phyloP scores from a whole-genome alignment of 1,140 invertebrate species.

The Euglossa dilemma region DNA sequence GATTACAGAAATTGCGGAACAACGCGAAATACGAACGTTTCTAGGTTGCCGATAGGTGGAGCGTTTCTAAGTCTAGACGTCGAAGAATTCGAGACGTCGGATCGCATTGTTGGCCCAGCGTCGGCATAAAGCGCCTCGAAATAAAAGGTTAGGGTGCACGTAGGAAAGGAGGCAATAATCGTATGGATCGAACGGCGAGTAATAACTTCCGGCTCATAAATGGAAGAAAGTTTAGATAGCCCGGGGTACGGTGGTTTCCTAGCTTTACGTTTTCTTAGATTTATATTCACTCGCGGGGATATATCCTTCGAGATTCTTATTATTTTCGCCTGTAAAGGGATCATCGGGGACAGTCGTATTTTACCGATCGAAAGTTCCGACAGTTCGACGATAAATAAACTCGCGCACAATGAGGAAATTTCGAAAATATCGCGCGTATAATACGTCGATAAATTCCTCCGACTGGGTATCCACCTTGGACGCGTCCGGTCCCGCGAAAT shows the following conservation, averaged over 20 bases:
- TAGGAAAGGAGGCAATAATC: background rate
- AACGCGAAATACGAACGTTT: slow-evolving; percentile 1
- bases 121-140: background rate
- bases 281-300: too few species aligned
- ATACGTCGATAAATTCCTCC: background rate
- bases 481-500: too few species aligned
- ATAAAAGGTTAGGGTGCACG: too few species aligned
- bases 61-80: background rate
- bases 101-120: background rate
- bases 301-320: too few species aligned
- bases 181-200: background rate
- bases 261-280: too few species aligned
- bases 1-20: slow-evolving; percentile 7
- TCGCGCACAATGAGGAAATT: too few species aligned
- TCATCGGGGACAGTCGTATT: too few species aligned
- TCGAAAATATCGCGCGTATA: too few species aligned
- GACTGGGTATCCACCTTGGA: background rate
- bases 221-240: background rate
- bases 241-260: too few species aligned
- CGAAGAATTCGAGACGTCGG: slow-evolving; percentile 3
- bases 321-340: too few species aligned
- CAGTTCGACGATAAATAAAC: too few species aligned
- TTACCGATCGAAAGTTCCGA: too few species aligned
- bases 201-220: background rate
- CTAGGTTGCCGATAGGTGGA: background rate